phyloP scores from a whole-genome alignment of 2,113 vertebrate species.

The Taxidea taxus region DNA sequence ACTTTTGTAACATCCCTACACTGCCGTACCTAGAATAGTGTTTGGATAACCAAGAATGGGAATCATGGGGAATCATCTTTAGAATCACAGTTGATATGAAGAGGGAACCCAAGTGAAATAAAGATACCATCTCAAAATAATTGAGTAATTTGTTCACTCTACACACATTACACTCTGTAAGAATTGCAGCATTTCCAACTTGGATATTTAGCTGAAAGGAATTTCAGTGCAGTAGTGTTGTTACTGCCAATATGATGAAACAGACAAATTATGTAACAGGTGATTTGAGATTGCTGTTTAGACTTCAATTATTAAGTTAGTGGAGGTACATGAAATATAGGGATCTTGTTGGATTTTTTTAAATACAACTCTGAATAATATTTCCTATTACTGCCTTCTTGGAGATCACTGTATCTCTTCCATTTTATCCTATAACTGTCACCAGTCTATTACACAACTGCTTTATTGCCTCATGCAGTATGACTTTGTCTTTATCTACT shows the following conservation, averaged over 20 bases:
- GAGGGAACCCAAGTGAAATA: constrained; percentile 40
- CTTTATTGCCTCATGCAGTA: neutral
- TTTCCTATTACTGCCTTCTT: neutral
- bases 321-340: neutral
- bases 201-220: constrained; percentile 30
- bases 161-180: constrained; percentile 30
- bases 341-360: constrained; percentile 13
- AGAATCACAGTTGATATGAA: neutral
- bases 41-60: neutral
- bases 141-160: constrained; percentile 31
- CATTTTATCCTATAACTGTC: constrained; percentile 9
- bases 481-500: neutral
- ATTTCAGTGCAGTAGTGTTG: neutral
- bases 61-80: neutral
- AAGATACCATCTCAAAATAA: constrained; percentile 31
- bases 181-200: constrained; percentile 1
- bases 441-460: neutral
- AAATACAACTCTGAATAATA: neutral
- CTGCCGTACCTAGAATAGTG: neutral
- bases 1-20: neutral
- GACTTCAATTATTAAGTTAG: constrained; percentile 33
- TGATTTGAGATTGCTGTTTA: constrained; percentile 25
- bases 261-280: neutral
- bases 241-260: constrained; percentile 1
- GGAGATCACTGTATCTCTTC: neutral